These are phyloP conservation scores for Balearica regulorum DNA, from an alignment of 2,797 vertebrate species.

Conservation along the genomic window DNA sequence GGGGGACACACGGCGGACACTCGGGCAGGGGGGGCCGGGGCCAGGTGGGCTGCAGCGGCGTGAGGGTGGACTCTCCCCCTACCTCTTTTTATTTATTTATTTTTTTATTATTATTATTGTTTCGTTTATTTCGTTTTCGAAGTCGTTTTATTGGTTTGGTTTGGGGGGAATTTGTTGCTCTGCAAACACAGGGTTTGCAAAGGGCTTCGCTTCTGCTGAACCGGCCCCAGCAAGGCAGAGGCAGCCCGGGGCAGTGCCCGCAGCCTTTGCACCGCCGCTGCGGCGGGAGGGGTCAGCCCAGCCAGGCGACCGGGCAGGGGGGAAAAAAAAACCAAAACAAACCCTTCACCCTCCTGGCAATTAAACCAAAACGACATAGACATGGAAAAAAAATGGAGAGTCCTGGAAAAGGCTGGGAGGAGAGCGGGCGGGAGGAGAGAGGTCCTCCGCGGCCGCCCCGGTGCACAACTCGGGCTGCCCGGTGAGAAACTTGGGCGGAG, in stretches of 20 bases:
- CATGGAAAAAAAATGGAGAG: accelerated
- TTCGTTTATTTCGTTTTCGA: not conserved
- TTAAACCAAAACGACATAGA: not conserved
- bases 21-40: not conserved
- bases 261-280: not conserved
- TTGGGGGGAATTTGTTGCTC: not conserved
- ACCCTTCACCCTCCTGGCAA: not conserved
- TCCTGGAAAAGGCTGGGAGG: not conserved
- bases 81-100: not conserved
- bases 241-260: not conserved
- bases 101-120: not conserved
- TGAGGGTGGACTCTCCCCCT: accelerated
- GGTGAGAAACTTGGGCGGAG: not conserved
- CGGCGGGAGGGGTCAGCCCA: too few species aligned
- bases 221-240: not conserved
- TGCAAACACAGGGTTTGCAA: not conserved
- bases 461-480: not conserved
- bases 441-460: accelerated
- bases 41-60: not conserved
- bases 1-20: not conserved
- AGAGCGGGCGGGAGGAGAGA: not conserved
- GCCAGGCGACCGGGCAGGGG: not conserved
- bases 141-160: not conserved
- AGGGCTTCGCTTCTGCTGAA: not conserved
- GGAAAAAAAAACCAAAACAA: not conserved